A percentile compares a stretch with the other conserved stretches of the same genome.
These are phyloP conservation scores for Empis livida DNA, from an alignment of 2,888 invertebrate species.

Conservation along the genomic window DNA sequence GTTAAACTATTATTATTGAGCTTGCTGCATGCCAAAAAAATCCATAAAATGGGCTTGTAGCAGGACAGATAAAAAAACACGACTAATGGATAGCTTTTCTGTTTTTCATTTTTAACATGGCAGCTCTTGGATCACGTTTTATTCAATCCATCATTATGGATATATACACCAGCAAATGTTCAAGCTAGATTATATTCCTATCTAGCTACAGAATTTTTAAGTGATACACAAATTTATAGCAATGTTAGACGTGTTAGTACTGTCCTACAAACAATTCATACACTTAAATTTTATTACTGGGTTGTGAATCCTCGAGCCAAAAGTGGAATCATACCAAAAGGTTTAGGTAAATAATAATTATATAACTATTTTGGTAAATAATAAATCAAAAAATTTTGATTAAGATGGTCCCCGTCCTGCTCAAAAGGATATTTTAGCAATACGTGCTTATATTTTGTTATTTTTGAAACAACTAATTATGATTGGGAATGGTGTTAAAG, in stretches of 20 bases:
- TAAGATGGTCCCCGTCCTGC: conserved; percentile 87
- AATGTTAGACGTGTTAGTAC: conserved; percentile 94
- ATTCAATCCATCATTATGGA: conserved; percentile 99
- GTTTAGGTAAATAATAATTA: conserved; percentile 58
- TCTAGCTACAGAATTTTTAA: conserved; percentile 96
- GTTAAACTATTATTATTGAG: conserved; percentile 8
- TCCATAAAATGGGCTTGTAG: conserved; percentile 36
- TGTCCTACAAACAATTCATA: conserved; percentile 95
- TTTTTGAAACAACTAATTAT: conserved; percentile 93
- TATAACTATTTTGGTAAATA: not conserved
- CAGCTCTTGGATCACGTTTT: conserved; percentile 98
- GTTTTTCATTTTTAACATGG: conserved; percentile 80
- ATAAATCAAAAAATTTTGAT: not conserved
- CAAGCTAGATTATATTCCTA: conserved; percentile 94
- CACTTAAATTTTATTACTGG: conserved; percentile 99
- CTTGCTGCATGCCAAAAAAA: conserved; percentile 23
- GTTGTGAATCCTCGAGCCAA: conserved; percentile 89
- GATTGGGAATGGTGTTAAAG: conserved; percentile 94
- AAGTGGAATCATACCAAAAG: conserved; percentile 91
- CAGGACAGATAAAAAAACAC: conserved; percentile 40
- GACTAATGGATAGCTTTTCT: conserved; percentile 70
- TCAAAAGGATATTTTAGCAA: conserved; percentile 86
- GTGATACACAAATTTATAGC: conserved; percentile 94
- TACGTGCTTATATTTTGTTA: conserved; percentile 86
- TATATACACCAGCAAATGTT: conserved; percentile 92